Evolutionary conservation across 2,888 invertebrate species (phyloP).

Genomic region (Stegophylla sp.): DNA sequence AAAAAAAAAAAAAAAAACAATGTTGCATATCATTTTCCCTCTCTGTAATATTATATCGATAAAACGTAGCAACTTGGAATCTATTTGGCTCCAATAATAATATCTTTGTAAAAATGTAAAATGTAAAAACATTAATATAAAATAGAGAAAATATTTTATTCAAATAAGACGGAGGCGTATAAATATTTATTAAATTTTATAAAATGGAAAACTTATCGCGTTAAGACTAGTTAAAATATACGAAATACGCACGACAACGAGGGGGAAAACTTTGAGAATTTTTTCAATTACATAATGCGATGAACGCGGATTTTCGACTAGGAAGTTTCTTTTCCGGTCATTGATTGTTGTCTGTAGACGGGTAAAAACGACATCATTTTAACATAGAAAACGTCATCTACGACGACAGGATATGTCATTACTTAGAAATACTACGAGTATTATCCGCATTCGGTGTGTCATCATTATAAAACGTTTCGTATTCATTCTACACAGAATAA

Average conservation of each 20-base stretch:
- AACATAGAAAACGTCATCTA: neutral
- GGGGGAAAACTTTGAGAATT: neutral
- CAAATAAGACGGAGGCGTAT: neutral
- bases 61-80: no score
- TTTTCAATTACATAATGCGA: neutral
- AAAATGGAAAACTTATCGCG: neutral
- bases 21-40: no score
- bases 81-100: no score
- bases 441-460: no score
- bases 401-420: no score
- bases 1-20: no score
- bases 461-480: no score
- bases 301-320: neutral
- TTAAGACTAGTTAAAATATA: slow-evolving; percentile 1
- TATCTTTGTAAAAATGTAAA: no score
- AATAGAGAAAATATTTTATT: neutral
- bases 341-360: neutral
- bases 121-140: neutral
- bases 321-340: neutral
- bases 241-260: neutral
- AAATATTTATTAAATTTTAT: slow-evolving; percentile 9
- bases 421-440: no score
- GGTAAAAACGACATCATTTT: neutral
- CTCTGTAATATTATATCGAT: no score
- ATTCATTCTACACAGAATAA: no score